Conservation (phyloP, 30 jellyfish, hydroid and myxozoan species). For the Rhopilema esculentum region DNA sequence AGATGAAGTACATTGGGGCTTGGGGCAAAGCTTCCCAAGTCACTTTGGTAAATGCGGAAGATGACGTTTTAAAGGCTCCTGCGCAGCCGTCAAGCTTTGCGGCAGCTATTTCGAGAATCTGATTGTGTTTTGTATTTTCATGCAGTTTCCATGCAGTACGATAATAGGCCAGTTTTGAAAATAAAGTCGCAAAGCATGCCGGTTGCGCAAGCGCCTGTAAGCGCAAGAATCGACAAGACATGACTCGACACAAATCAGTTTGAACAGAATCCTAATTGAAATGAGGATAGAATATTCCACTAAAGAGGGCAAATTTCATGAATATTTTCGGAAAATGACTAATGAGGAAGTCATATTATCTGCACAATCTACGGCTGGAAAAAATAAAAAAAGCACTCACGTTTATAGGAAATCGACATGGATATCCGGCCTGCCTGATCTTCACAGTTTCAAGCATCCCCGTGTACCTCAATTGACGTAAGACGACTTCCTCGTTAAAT, state of each 20-base stretch:
- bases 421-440: slow-evolving; percentile 98
- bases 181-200: neutral
- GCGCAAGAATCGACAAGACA: neutral
- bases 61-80: too few species aligned
- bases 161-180: neutral
- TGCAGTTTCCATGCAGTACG: neutral
- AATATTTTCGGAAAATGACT: neutral
- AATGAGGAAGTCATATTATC: neutral
- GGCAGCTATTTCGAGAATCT: too few species aligned
- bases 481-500: slow-evolving; percentile 91
- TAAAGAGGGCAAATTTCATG: too few species aligned
- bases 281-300: too few species aligned
- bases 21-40: too few species aligned
- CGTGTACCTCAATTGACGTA: slow-evolving; percentile 93
- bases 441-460: slow-evolving; percentile 98
- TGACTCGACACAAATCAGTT: neutral
- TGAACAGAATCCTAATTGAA: too few species aligned
- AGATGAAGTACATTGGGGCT: too few species aligned
- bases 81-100: too few species aligned
- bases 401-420: slow-evolving; percentile 81
- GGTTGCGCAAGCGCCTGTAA: neutral
- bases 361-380: neutral
- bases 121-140: too few species aligned
- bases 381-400: slow-evolving; percentile 54
- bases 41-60: too few species aligned